Evolutionary conservation across 2,113 vertebrate species (phyloP).

Genomic region (Lepus americanus): DNA sequence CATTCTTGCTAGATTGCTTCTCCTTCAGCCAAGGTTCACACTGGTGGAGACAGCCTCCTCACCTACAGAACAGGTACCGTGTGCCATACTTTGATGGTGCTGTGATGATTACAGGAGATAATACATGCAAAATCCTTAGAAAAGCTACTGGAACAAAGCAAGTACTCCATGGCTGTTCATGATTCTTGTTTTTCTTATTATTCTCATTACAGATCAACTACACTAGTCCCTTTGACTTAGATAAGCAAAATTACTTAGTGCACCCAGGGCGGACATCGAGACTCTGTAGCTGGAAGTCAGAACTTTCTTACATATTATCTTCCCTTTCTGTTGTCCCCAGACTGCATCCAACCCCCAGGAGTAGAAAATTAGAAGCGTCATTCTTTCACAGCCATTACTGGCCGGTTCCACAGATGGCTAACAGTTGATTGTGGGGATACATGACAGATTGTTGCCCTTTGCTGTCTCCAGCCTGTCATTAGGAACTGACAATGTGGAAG

Average conservation of each 20-base stretch:
- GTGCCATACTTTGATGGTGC: background rate
- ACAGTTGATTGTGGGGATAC: slow-evolving; percentile 1
- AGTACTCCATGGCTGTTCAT: background rate
- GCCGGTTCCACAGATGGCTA: slow-evolving; percentile 19
- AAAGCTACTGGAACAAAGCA: background rate
- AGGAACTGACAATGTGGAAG: slow-evolving; percentile 8
- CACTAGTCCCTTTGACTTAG: background rate
- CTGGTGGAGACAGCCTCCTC: background rate
- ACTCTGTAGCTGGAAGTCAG: background rate
- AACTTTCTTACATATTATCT: background rate
- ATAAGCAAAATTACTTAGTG: background rate
- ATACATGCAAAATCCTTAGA: background rate
- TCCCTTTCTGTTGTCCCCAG: background rate
- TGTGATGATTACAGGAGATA: background rate
- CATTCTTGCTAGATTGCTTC: background rate
- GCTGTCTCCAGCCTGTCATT: background rate
- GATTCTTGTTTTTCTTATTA: background rate
- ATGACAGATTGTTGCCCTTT: background rate
- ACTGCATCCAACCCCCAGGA: background rate
- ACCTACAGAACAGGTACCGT: background rate
- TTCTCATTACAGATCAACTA: background rate
- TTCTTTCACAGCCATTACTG: slow-evolving; percentile 13
- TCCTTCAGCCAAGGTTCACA: background rate
- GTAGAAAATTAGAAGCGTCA: background rate
- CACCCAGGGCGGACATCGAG: background rate